Conservation (phyloP, 2,113 vertebrate genomes). For the Saccopteryx leptura region DNA sequence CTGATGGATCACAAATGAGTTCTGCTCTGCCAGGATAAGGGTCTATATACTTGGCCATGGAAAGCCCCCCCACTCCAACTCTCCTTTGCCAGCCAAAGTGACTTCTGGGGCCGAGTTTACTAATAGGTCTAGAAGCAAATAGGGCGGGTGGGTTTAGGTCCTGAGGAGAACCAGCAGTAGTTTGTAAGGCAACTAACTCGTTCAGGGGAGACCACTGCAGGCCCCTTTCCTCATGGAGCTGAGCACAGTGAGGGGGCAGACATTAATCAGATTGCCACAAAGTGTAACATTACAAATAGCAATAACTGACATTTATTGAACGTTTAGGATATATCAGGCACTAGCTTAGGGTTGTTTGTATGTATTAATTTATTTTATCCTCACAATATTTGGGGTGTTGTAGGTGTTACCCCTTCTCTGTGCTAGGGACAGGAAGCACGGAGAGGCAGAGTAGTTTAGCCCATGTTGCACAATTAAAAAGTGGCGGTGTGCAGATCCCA, state of each 20-base stretch:
- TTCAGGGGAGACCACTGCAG: not conserved
- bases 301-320: not conserved
- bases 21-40: not conserved
- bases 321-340: not conserved
- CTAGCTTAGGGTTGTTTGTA: not conserved
- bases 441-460: not conserved
- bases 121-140: not conserved
- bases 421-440: not conserved
- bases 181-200: not conserved
- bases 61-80: not conserved
- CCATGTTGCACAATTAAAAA: not conserved
- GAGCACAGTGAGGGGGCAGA: not conserved
- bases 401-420: not conserved
- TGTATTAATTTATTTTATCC: conserved; percentile 10
- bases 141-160: too few relatives aligned
- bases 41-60: not conserved
- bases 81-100: not conserved
- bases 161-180: not conserved
- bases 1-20: not conserved
- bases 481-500: not conserved
- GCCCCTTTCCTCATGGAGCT: not conserved
- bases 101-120: not conserved
- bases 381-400: not conserved
- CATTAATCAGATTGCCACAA: not conserved
- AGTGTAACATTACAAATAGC: not conserved